Conservation (phyloP, 2,113 vertebrate genomes). For the Campylomormyrus tamandua region DNA sequence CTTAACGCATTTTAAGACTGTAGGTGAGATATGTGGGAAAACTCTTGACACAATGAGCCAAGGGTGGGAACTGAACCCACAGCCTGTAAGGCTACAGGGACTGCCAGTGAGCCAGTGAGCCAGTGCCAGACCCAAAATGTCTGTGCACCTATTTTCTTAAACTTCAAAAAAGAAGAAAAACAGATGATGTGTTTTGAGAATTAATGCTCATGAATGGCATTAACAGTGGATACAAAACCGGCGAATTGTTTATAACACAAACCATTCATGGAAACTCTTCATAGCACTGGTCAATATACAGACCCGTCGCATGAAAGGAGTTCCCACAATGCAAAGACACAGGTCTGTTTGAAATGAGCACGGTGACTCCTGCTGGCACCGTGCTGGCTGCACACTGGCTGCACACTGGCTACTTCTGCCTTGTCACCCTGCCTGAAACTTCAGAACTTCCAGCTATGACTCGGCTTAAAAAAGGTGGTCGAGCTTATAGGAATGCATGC, state of each 20-base stretch:
- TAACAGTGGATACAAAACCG: neutral
- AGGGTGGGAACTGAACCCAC: neutral
- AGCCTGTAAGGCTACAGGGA: neutral
- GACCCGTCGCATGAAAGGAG: neutral
- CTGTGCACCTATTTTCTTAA: neutral
- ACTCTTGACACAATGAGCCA: neutral
- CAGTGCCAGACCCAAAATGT: neutral
- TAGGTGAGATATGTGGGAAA: neutral
- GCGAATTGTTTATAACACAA: neutral
- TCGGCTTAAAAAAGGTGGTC: neutral
- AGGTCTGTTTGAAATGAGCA: neutral
- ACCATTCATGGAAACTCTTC: neutral
- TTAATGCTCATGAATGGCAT: neutral
- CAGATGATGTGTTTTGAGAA: neutral
- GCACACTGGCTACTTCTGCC: neutral
- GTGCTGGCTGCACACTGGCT: neutral
- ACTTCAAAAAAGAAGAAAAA: neutral
- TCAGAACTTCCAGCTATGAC: neutral
- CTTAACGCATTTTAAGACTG: neutral
- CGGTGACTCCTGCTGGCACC: neutral
- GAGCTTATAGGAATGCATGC: neutral
- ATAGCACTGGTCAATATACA: neutral
- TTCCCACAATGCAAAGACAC: neutral
- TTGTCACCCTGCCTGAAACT: neutral
- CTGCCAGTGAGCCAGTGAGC: neutral